Conservation (phyloP, 2,797 vertebrate species). For the Rhabdomys pumilio region DNA sequence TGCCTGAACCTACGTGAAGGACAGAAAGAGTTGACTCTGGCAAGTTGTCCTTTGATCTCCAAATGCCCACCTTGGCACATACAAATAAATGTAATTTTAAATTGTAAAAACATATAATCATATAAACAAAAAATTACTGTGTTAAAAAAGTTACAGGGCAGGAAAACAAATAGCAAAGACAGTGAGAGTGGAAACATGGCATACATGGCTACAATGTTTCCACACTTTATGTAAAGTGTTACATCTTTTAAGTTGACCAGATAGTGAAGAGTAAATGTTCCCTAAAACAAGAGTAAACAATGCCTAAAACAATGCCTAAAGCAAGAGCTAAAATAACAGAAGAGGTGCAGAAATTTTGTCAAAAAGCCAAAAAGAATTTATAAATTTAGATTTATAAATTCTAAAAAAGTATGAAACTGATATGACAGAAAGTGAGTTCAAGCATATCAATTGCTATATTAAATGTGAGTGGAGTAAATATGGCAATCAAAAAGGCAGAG, state of each 20-base stretch:
- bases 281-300: background rate
- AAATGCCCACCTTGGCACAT: background rate
- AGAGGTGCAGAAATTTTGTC: background rate
- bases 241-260: background rate
- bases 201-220: background rate
- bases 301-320: background rate
- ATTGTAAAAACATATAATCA: background rate
- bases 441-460: background rate
- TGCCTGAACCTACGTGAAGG: background rate
- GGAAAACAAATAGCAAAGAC: background rate
- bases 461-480: background rate
- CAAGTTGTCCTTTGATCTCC: background rate
- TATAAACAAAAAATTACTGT: background rate
- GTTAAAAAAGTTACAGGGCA: background rate
- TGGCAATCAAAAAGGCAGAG: background rate
- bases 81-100: background rate
- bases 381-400: background rate
- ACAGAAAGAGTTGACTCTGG: background rate
- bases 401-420: background rate
- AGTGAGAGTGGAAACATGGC: background rate
- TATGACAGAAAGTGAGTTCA: background rate
- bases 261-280: background rate
- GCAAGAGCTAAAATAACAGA: background rate
- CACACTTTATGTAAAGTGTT: background rate
- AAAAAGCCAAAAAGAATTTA: background rate